phyloP scores from a whole-genome alignment of 2,888 invertebrate species.

The Hemaris fuciformis region DNA sequence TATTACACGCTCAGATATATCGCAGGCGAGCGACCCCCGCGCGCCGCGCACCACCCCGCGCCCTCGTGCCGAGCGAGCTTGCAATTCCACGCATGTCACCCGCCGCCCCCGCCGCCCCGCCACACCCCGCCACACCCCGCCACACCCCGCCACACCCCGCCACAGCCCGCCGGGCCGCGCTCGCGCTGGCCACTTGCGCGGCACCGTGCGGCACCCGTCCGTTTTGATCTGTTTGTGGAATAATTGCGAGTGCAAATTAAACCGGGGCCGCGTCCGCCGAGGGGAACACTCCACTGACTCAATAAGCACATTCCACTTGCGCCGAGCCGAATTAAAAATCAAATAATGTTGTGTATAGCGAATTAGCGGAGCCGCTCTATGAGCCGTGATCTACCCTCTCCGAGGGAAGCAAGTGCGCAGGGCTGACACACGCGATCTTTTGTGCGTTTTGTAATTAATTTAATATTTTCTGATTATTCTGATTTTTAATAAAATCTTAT shows the following conservation, averaged over 20 bases:
- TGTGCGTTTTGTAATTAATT: background rate
- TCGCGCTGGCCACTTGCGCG: conserved; percentile 5
- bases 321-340: conserved; percentile 74
- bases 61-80: conserved; percentile 19
- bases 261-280: conserved; percentile 10
- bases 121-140: conserved; percentile 16
- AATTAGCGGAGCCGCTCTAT: conserved; percentile 40
- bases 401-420: background rate
- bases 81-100: conserved; percentile 26
- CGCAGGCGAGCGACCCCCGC: conserved; percentile 26
- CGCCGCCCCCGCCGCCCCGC: conserved; percentile 18
- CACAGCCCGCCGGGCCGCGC: background rate
- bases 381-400: conserved; percentile 2
- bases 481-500: too few species aligned
- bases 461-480: background rate
- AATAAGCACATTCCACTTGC: conserved; percentile 71
- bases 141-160: too few species aligned
- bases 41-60: conserved; percentile 22
- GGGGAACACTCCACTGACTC: conserved; percentile 47
- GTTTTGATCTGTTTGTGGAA: conserved; percentile 12
- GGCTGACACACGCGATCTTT: background rate
- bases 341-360: conserved; percentile 76
- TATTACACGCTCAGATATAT: conserved; percentile 63
- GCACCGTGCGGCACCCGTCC: conserved; percentile 10
- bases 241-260: conserved; percentile 12